These are phyloP conservation scores for Austrofundulus limnaeus DNA, from an alignment of 2,113 vertebrate genomes.

Conservation along the genomic window DNA sequence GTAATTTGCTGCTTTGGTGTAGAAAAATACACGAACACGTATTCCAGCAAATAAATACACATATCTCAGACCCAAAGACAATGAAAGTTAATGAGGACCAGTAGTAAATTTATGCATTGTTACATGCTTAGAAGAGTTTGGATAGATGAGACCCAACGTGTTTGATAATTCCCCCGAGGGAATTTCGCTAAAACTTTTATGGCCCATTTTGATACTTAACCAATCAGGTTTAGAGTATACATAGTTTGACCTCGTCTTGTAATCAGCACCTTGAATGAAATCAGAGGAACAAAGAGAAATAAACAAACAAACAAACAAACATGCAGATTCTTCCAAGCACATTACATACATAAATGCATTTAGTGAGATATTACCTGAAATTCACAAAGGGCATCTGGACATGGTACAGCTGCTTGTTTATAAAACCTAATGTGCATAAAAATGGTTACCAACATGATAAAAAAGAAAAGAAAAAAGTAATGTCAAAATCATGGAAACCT, in stretches of 20 bases:
- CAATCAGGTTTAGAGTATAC: neutral
- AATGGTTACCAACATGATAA: neutral
- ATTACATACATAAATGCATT: constrained; percentile 14
- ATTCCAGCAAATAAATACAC: constrained; percentile 3
- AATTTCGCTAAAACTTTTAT: neutral
- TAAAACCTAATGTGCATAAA: constrained; percentile 29
- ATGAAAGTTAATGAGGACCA: constrained; percentile 44
- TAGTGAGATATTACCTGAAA: constrained; percentile 49
- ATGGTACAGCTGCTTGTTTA: constrained; percentile 11
- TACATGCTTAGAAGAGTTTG: neutral
- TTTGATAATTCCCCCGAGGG: neutral
- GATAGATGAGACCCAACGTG: neutral
- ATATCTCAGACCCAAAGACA: constrained; percentile 12
- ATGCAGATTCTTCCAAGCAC: neutral
- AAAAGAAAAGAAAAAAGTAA: neutral
- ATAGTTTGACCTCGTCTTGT: too few species aligned
- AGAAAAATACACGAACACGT: neutral
- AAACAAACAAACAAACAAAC: neutral
- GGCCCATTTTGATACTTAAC: neutral
- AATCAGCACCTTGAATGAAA: neutral
- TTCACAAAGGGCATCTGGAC: constrained; percentile 11
- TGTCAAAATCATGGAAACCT: constrained; percentile 10
- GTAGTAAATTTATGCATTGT: constrained; percentile 11
- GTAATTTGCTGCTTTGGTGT: constrained; percentile 10
- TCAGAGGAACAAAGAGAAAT: too few species aligned